Evolutionary conservation across 1,140 invertebrate genomes (phyloP), one percentile per base, ranked within the genome.

Genomic region (Lysiphlebus fabarum): DNA sequence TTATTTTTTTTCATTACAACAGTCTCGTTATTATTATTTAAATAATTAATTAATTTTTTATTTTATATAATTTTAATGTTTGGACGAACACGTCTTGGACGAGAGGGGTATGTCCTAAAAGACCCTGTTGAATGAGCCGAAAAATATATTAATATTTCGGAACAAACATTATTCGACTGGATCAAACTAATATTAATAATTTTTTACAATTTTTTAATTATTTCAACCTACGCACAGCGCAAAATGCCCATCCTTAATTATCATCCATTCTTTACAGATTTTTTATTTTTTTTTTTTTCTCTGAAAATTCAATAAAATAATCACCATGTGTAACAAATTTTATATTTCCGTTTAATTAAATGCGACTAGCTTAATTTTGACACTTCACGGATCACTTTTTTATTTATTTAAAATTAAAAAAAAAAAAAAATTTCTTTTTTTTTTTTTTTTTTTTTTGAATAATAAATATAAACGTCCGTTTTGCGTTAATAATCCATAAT

Each of bases 331-430:
- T 67, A 72, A 74, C 68, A 73, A 75, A 68, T 71, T 63, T 73
- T 72, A 71, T 68, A 70, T 48, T 63, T 59, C 66, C 65, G 61
- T 59, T 55, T 70, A 62, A 61, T 63, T 62, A 61, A 67, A 69
- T 66, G 68, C 68, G 73, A 75, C 72, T 75, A 75, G 73, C 66
- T 74, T 70, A 73, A 74, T 72, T 74, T 73, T 71, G 72, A 73
- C 72, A 74, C 71, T 71, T 66, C 62, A 67, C 62, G 66, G 70
- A 68, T 70, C 63, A 66, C 64, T 69, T 67, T 69, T 67, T 65
- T 62, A 59, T 62, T 66, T 65, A 55, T 62, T 67, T 58, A 37
- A 57, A 17, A 17, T 17, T 1, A 17, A 17, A 17, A n/a, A n/a
- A n/a, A n/a, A n/a, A n/a, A n/a, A n/a, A n/a, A n/a, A n/a, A n/a